A percentile compares a stretch with the other conserved stretches of the same genome.
Evolutionary conservation across 2,113 vertebrate genomes (phyloP).

Genomic region (Motacilla tschutschensis): DNA sequence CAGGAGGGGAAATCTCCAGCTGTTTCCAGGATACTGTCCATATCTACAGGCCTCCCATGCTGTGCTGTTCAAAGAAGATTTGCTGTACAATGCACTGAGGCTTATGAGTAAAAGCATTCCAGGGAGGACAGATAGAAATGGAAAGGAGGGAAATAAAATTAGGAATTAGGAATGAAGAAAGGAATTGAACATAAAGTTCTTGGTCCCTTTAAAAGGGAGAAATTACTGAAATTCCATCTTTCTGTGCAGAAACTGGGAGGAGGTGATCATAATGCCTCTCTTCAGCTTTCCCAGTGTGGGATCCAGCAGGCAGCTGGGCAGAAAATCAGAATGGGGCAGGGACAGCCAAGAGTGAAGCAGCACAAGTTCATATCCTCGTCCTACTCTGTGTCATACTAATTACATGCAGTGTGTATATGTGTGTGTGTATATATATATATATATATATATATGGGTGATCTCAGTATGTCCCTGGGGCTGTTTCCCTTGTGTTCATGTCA

Average conservation of each 20-base stretch:
- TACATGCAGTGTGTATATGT: rapidly evolving
- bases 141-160: background rate
- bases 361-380: background rate
- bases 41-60: background rate
- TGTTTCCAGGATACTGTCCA: background rate
- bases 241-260: background rate
- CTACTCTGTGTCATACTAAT: background rate
- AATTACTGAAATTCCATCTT: constrained; percentile 11
- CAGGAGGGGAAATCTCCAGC: background rate
- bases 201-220: background rate
- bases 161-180: background rate
- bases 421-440: rapidly evolving
- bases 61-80: background rate
- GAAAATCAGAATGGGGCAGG: background rate
- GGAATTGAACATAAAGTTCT: background rate
- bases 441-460: rapidly evolving
- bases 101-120: background rate
- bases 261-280: background rate
- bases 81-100: rapidly evolving
- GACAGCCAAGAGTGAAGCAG: background rate
- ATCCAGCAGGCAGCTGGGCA: background rate
- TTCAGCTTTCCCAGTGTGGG: background rate
- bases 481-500: background rate
- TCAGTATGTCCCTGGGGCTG: rapidly evolving
- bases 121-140: background rate